Evolutionary conservation across 2,888 invertebrate species (phyloP).

Genomic region (Pomacea canaliculata): DNA sequence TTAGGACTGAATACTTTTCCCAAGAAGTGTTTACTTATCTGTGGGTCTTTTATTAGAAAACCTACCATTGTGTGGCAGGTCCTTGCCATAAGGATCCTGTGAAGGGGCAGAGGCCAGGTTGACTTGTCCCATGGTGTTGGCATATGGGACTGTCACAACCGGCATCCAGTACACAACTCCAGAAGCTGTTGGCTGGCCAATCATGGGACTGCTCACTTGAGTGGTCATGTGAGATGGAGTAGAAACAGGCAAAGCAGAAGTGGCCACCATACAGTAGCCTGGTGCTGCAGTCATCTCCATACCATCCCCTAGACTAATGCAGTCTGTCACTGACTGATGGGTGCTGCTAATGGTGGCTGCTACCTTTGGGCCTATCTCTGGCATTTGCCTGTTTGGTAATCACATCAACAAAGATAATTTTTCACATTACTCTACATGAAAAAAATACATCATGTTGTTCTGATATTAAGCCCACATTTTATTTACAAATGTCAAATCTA

Average conservation of each 20-base stretch:
- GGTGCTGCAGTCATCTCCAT: not conserved
- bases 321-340: not conserved
- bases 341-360: not conserved
- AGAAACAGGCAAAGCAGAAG: slow-evolving; percentile 6
- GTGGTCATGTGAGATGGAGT: not conserved
- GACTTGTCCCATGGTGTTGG: slow-evolving; percentile 52
- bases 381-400: not conserved
- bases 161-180: slow-evolving; percentile 36
- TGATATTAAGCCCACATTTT: too few relatives aligned
- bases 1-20: too few relatives aligned
- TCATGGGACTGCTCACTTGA: not conserved
- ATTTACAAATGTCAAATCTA: too few relatives aligned
- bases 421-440: too few relatives aligned
- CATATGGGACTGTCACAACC: slow-evolving; percentile 50
- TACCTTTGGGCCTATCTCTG: not conserved
- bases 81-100: slow-evolving; percentile 57
- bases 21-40: too few relatives aligned
- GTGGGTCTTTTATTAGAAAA: not conserved
- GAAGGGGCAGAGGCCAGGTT: slow-evolving; percentile 57
- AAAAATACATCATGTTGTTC: too few relatives aligned
- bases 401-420: not conserved
- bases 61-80: slow-evolving; percentile 49
- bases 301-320: not conserved
- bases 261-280: slow-evolving; percentile 13
- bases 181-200: slow-evolving; percentile 5